phyloP scores from a whole-genome alignment of 2,113 vertebrate species.

The Choloepus hoffmanni region DNA sequence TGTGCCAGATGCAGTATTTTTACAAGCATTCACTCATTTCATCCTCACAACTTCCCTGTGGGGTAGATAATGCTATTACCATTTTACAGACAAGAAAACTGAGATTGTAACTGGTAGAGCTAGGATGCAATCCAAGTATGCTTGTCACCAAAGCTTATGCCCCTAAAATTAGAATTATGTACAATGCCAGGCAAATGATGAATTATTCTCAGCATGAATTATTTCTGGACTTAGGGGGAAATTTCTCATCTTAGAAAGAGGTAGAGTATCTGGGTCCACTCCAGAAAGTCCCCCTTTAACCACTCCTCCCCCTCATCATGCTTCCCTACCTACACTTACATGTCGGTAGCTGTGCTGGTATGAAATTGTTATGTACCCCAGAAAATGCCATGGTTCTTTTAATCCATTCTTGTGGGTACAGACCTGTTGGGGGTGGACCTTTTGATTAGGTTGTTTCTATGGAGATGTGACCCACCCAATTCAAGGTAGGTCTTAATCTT shows the following conservation, averaged over 20 bases:
- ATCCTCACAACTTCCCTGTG: not conserved
- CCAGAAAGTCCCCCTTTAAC: not conserved
- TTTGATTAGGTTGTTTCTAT: too few species aligned
- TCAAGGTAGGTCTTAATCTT: too few species aligned
- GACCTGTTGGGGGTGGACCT: too few species aligned
- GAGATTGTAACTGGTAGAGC: not conserved
- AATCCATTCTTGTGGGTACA: too few species aligned
- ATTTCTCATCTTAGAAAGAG: not conserved
- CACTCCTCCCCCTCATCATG: too few species aligned
- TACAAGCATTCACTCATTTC: not conserved
- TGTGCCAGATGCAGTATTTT: not conserved
- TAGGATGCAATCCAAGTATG: not conserved
- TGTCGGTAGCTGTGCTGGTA: not conserved
- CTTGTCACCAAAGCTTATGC: not conserved
- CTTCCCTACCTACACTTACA: not conserved
- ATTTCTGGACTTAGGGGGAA: not conserved
- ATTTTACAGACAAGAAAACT: constrained; percentile 13
- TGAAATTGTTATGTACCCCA: too few species aligned
- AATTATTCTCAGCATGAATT: not conserved
- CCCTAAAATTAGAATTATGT: not conserved
- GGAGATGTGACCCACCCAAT: too few species aligned
- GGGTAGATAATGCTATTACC: not conserved
- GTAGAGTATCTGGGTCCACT: not conserved
- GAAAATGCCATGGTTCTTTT: too few species aligned
- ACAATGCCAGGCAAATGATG: not conserved